These are phyloP conservation scores for Drosophila carrolli DNA, from an alignment of 1,140 invertebrate genomes.

Conservation along the genomic window DNA sequence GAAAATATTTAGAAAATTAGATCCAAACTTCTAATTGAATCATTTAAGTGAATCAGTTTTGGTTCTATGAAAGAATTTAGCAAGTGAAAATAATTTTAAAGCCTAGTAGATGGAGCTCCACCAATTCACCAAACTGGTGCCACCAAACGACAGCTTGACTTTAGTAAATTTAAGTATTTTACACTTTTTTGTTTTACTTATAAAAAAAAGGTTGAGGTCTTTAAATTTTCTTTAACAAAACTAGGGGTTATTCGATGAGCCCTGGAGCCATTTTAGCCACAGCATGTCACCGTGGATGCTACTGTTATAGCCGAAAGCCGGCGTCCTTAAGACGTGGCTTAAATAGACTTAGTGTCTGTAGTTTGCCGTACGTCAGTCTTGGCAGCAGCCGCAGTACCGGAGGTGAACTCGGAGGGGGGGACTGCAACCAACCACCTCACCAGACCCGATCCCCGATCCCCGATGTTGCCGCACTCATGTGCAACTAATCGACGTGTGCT, in stretches of 20 bases:
- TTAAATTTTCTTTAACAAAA: background rate
- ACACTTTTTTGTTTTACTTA: too few species aligned
- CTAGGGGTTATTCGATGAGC: background rate
- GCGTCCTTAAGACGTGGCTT: conserved; percentile 65
- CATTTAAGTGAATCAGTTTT: background rate
- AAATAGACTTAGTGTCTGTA: conserved; percentile 27
- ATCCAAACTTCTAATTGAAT: background rate
- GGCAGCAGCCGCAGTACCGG: conserved; percentile 10
- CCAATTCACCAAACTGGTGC: too few species aligned
- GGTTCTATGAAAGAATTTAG: background rate
- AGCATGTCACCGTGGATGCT: background rate
- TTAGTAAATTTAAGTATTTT: background rate
- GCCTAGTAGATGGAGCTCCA: too few species aligned
- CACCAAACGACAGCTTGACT: too few species aligned
- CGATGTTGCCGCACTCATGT: conserved; percentile 66
- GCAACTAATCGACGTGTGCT: conserved; percentile 74
- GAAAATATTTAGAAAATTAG: background rate
- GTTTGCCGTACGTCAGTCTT: conserved; percentile 25
- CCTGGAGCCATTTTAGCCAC: background rate
- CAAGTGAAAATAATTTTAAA: background rate
- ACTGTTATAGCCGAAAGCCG: conserved; percentile 42
- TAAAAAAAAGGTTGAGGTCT: too few species aligned
- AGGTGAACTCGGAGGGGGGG: background rate
- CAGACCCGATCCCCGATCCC: conserved; percentile 14
- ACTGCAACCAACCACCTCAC: background rate